phyloP scores from a whole-genome alignment of 2,113 vertebrate genomes.

The Tyrannus savana region DNA sequence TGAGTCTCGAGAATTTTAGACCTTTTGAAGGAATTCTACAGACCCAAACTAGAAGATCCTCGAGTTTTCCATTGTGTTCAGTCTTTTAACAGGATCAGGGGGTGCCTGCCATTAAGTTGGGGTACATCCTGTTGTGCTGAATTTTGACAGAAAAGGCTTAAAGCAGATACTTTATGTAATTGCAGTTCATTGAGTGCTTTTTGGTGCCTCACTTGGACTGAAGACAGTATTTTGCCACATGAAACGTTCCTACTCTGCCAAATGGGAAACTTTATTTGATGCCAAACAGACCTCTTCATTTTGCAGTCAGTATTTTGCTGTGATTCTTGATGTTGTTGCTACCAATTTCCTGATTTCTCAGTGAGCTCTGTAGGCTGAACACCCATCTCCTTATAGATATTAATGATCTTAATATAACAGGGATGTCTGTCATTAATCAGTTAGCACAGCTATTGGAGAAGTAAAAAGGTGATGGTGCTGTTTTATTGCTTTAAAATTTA shows the following conservation, averaged over 20 bases:
- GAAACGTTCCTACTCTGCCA: not conserved
- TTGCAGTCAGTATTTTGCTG: constrained; percentile 5
- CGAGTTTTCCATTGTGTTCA: not conserved
- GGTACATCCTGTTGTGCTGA: not conserved
- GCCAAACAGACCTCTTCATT: constrained; percentile 14
- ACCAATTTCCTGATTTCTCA: not conserved
- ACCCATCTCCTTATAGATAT: not conserved
- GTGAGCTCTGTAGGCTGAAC: not conserved
- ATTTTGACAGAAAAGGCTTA: not conserved
- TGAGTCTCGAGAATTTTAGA: not conserved
- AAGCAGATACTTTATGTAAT: not conserved
- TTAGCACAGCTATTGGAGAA: not conserved
- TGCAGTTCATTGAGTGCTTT: not conserved
- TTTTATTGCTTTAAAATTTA: not conserved
- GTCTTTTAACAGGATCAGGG: not conserved
- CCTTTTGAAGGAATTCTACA: not conserved
- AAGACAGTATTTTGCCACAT: constrained; percentile 15
- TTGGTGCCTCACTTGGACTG: not conserved
- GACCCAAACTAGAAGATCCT: not conserved
- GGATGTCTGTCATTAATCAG: not conserved
- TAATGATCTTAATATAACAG: not conserved
- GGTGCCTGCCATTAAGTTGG: not conserved
- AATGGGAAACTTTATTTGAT: constrained; percentile 7
- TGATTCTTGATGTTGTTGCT: not conserved
- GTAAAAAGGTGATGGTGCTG: not conserved